Base-by-base conservation (phyloP, 2,797 vertebrate genomes). In the Nothura maculosa region DNA sequence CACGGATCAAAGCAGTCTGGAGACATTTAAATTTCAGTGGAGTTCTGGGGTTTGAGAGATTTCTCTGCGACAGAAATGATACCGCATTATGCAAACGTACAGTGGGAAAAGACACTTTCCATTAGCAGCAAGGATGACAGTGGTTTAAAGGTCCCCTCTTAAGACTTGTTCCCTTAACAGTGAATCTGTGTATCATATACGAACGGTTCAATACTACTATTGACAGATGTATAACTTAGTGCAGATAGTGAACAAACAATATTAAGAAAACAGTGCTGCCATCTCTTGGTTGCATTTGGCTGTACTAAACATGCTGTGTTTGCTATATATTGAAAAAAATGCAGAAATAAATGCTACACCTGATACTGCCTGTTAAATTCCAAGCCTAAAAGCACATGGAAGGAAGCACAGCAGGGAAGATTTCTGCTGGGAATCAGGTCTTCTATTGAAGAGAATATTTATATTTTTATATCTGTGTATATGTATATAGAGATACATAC, bases 211-310 rank as follows among this genome's bases (percentile, higher is more conserved):
- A 19, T 19, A 58, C 20, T 10, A 2, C 19, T 64, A 60, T 27
- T 66, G 87, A 77, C 47, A 90, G 58, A 77, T 24, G 25, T 47
- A 58, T 18, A 60, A 47, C 30, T 38, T 42, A 48, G 57, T 5
- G 50, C 25, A 72, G 60, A 42, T 27, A 18, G 57, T 24, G 42
- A 22, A 55, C 67, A 21, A 6, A 73, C 69, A 92, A 96, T 94
- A 94, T 36, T 57, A 96, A 94, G 97, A 52, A 30, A 97, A 88
- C 94, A 45, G 94, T 96, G 96, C 97, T 97, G 97, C 97, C 97
- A 97, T 82, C 97, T 97, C 86, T 98, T 88, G 97, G 94, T 48
- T 92, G 63, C 0, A 85, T 83, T 79, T 25, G 63, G 40, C 57
- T 28, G 81, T 47, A 92, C 45, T 47, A 67, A 50, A 72, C 13